Base-by-base conservation (phyloP, 2,888 invertebrate genomes). In the Ichneumon xanthorius region DNA sequence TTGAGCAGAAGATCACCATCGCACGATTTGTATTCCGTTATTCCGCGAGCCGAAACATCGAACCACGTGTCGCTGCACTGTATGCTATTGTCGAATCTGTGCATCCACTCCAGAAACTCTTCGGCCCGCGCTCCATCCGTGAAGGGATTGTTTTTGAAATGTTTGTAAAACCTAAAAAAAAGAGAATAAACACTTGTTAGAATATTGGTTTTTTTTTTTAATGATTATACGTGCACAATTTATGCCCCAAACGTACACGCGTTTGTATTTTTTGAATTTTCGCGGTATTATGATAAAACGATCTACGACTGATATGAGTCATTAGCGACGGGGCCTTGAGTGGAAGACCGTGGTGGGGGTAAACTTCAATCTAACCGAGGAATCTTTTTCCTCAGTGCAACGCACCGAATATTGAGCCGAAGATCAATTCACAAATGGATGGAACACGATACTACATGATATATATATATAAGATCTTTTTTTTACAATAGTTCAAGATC, bases 1-100 rank as follows among this genome's bases (percentile, higher is more conserved):
- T 96, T 96, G 4, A 97, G 94, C 88, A 96, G 92, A 19, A 94
- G 94, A 90, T 97, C 96, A 0, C 98, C 98, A 9, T 96, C 96
- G 91, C 97, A 97, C 0, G 94, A 94, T 95, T 96, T 95, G 90
- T 96, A 96, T 86, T 96, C 95, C 1, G 95, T 92, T 55, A 96
- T 94, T 0, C 96, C 96, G 82, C 94, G 94, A 0, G 96, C 95
- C 0, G 97, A 97, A 68, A 97, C 95, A 61, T 96, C 95, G 94
- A 95, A 94, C 96, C 97, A 94, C 92, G 95, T 92, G 94, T 95
- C 95, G 87, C 96, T 94, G 76, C 96, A 95, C 94, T 97, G 95
- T 91, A 95, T 91, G 6, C 94, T 93, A 87, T 94, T 94, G 85
- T 95, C 93, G 86, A 93, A 94, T 84, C 92, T 96, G 85, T 95